Percentiles rank a stretch among this genome's conserved stretches.
These are phyloP conservation scores for Laticauda laticaudata DNA, from an alignment of 2,113 vertebrate genomes.

Conservation along the genomic window DNA sequence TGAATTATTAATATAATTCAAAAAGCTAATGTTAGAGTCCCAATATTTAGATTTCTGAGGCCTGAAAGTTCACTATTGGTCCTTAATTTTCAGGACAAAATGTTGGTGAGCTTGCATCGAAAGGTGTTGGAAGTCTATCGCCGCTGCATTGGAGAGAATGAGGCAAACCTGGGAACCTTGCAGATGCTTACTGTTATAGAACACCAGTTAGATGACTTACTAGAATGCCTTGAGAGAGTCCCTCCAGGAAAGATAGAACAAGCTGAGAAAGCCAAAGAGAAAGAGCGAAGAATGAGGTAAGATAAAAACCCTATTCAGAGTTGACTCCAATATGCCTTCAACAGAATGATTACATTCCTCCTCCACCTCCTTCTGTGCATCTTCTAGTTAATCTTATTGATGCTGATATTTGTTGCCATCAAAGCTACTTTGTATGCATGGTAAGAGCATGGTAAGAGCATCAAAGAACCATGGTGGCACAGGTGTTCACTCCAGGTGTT, in stretches of 20 bases:
- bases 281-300: constrained; percentile 79
- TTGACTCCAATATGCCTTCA: background rate
- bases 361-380: background rate
- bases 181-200: constrained; percentile 86
- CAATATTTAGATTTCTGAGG: too few species aligned
- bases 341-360: background rate
- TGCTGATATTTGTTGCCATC: background rate
- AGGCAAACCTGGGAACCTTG: constrained; percentile 74
- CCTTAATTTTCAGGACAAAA: constrained; percentile 70
- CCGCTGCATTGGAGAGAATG: constrained; percentile 74
- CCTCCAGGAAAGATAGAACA: constrained; percentile 70
- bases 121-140: constrained; percentile 86
- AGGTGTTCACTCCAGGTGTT: too few species aligned
- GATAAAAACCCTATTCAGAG: background rate
- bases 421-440: background rate
- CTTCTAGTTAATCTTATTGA: background rate
- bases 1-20: background rate
- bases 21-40: background rate
- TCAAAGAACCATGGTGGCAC: too few species aligned
- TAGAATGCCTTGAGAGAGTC: constrained; percentile 79
- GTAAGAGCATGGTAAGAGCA: background rate
- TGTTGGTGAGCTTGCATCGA: constrained; percentile 71
- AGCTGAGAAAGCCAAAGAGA: constrained; percentile 79
- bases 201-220: constrained; percentile 72
- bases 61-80: accelerated